Evolutionary conservation across 2,888 invertebrate genomes (phyloP), one percentile per base, ranked within the genome.

Genomic region (Tetranychus truncatus): DNA sequence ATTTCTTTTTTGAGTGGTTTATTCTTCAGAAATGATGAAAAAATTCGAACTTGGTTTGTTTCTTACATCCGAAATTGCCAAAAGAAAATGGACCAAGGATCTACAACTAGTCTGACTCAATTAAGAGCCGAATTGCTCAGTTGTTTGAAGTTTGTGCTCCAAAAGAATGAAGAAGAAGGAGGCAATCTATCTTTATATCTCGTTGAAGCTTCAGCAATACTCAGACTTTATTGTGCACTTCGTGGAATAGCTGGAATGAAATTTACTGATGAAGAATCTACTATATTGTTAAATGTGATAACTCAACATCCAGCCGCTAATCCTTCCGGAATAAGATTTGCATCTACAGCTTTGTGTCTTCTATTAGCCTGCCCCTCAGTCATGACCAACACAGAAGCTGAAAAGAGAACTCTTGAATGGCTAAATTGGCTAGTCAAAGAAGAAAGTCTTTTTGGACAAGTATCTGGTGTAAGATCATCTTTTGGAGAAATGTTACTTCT

Each of bases 401-500:
- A 96, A 83, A 88, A 89, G 77, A 88, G 88, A 80, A 90, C 91
- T 20, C 89, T 94, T 76, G 91, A 93, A 81, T 95, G 95, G 95
- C 81, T 84, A 8, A 91, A 91, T 80, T 95, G 94, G 92, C 85
- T 96, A 0, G 92, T 92, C 0, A 88, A 89, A 79, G 92, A 92
- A 82, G 92, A 93, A 83, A 90, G 90, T 1, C 91, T 92, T 82
- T 91, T 92, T 81, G 91, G 91, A 83, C 89, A 88, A 85, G 87
- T 82, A 76, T 90, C 91, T 72, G 92, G 91, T 0, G 89, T 89
- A 0, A 89, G 89, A 1, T 80, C 80, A 18, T 93, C 94, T 1
- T 92, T 95, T 81, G 95, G 94, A 1, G 95, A 96, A 84, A 93
- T 96, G 92, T 84, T 97, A 74, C 87, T 96, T 0, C 84, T 97